These are phyloP conservation scores for Tonatia bakeri DNA, from an alignment of 2,113 vertebrate species.

Conservation along the genomic window DNA sequence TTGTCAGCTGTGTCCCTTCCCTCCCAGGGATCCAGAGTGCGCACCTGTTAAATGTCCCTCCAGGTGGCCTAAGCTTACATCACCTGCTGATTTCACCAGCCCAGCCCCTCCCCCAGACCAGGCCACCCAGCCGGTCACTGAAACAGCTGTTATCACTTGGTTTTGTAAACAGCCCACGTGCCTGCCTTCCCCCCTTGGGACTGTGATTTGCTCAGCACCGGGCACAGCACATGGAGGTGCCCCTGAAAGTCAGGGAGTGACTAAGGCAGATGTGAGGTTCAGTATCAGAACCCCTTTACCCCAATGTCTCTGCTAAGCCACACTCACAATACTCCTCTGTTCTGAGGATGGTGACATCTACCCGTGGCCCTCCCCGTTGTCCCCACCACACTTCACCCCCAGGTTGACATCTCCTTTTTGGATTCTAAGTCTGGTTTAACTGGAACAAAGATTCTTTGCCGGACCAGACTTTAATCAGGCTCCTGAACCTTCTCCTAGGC, in stretches of 20 bases:
- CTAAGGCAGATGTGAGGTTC: not conserved
- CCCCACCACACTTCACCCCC: not conserved
- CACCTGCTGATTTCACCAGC: not conserved
- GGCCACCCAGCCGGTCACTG: not conserved
- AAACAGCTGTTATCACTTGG: accelerated
- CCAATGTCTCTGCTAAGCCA: not conserved
- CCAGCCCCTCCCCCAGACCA: not conserved
- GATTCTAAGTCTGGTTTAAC: not conserved
- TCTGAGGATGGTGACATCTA: not conserved
- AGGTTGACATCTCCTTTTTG: not conserved
- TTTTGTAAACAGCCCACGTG: accelerated
- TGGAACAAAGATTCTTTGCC: not conserved
- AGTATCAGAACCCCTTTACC: not conserved
- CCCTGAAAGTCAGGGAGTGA: not conserved
- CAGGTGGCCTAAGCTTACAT: not conserved
- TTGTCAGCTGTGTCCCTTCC: not conserved
- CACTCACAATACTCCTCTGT: not conserved
- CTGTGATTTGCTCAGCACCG: not conserved
- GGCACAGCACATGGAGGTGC: not conserved
- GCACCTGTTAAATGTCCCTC: not conserved
- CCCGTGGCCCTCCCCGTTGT: accelerated
- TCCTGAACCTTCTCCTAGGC: not conserved
- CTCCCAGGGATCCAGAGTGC: accelerated
- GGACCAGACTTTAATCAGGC: not conserved
- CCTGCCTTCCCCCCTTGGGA: not conserved